Conservation (phyloP, 1,140 invertebrate genomes). For the Teleopsis dalmanni region DNA sequence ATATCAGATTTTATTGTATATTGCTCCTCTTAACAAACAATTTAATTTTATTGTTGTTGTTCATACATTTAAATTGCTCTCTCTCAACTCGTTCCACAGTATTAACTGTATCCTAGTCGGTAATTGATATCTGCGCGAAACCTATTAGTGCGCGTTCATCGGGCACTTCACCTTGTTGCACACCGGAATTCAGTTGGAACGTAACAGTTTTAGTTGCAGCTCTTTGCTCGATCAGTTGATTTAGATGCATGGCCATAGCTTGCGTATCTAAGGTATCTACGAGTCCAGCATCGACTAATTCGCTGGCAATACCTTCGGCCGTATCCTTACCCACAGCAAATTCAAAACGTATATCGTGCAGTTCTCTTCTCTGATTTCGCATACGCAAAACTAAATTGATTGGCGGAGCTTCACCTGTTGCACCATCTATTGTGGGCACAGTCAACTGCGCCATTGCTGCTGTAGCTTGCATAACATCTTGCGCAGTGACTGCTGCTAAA, state of each 20-base stretch:
- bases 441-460: constrained; percentile 19
- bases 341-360: constrained; percentile 97
- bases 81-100: not conserved
- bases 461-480: constrained; percentile 1
- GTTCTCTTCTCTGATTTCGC: constrained; percentile 79
- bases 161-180: constrained; percentile 71
- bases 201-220: constrained; percentile 63
- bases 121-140: constrained; percentile 92
- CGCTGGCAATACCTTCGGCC: constrained; percentile 86
- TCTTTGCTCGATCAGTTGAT: constrained; percentile 77
- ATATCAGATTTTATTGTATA: too few species aligned
- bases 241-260: constrained; percentile 84
- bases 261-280: constrained; percentile 86
- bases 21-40: too few species aligned
- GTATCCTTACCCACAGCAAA: constrained; percentile 87
- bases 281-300: constrained; percentile 88
- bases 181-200: constrained; percentile 72
- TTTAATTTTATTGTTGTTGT: too few species aligned
- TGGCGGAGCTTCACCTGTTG: constrained; percentile 37
- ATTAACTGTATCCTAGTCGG: constrained; percentile 54
- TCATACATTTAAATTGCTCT: not conserved
- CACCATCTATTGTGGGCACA: constrained; percentile 12
- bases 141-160: constrained; percentile 93
- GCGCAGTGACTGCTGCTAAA: constrained; percentile 16
- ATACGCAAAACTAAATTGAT: constrained; percentile 74